A percentile compares a stretch with the other conserved stretches of the same genome.
These are phyloP conservation scores for Pholis gunnellus DNA, from an alignment of 2,113 vertebrate species.

Conservation along the genomic window DNA sequence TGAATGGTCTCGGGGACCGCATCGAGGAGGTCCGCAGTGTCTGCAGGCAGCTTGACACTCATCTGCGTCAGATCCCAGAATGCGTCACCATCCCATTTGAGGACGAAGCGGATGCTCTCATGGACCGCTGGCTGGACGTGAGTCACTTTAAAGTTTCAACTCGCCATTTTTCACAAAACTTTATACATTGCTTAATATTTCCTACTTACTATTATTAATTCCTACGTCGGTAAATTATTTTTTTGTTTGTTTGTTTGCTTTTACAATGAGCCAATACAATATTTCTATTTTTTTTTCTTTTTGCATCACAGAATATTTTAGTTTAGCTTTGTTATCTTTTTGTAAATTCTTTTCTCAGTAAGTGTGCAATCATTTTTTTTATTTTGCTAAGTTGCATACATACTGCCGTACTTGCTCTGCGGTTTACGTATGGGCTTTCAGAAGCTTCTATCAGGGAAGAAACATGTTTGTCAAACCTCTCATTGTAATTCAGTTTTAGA, in stretches of 20 bases:
- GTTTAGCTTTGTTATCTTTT: background rate
- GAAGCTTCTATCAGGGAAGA: background rate
- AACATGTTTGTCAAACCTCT: background rate
- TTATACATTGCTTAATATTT: background rate
- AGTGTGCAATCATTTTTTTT: background rate
- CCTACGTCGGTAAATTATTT: background rate
- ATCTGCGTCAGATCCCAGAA: conserved; percentile 87
- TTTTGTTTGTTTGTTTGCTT: background rate
- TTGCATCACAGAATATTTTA: background rate
- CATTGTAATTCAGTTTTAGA: background rate
- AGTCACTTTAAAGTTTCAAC: conserved; percentile 44
- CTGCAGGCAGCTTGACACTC: conserved; percentile 91
- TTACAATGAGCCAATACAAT: background rate
- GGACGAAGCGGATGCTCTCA: conserved; percentile 88
- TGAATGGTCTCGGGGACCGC: conserved; percentile 82
- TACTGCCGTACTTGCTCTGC: background rate
- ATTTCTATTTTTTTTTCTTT: no score
- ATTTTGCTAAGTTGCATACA: background rate
- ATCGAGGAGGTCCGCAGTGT: conserved; percentile 90
- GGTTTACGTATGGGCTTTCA: background rate
- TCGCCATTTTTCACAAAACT: background rate
- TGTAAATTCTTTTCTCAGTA: background rate
- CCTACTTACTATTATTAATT: background rate
- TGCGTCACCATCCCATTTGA: conserved; percentile 87
- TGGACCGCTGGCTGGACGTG: conserved; percentile 97